Percentiles rank a stretch among this genome's conserved stretches.
These are phyloP conservation scores for Emydocephalus ijimae DNA, from an alignment of 2,113 vertebrate genomes.

Conservation along the genomic window DNA sequence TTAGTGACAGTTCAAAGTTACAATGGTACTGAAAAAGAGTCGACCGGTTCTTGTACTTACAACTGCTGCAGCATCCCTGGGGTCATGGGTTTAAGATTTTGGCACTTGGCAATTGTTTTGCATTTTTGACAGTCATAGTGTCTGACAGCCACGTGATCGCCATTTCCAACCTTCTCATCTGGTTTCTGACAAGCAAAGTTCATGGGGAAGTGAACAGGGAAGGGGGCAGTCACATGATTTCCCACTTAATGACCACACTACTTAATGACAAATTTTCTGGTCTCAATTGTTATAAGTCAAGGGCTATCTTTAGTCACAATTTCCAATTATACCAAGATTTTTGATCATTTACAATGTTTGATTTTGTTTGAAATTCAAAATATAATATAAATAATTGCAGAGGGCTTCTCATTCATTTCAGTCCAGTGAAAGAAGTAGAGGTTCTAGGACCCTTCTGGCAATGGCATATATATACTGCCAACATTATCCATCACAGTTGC, in stretches of 20 bases:
- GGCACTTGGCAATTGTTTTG: no score
- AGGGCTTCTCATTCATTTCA: not conserved
- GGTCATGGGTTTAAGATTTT: no score
- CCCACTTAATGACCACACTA: not conserved
- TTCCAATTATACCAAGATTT: not conserved
- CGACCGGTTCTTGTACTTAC: not conserved
- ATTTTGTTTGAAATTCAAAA: not conserved
- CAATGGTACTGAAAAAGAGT: not conserved
- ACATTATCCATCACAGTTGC: not conserved
- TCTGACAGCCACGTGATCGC: not conserved
- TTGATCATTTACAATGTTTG: not conserved
- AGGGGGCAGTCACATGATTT: not conserved
- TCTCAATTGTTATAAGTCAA: not conserved
- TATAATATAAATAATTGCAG: not conserved
- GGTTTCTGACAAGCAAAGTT: not conserved
- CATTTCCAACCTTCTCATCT: not conserved
- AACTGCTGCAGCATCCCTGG: not conserved
- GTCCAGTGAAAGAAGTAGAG: not conserved
- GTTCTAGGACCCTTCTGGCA: not conserved
- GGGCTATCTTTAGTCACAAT: not conserved
- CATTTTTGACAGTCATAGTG: not conserved
- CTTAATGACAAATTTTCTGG: not conserved
- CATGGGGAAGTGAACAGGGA: not conserved
- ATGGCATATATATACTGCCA: not conserved
- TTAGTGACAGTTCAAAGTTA: not conserved